phyloP scores from a whole-genome alignment of 2,888 invertebrate species.

The Diogma glabrata region DNA sequence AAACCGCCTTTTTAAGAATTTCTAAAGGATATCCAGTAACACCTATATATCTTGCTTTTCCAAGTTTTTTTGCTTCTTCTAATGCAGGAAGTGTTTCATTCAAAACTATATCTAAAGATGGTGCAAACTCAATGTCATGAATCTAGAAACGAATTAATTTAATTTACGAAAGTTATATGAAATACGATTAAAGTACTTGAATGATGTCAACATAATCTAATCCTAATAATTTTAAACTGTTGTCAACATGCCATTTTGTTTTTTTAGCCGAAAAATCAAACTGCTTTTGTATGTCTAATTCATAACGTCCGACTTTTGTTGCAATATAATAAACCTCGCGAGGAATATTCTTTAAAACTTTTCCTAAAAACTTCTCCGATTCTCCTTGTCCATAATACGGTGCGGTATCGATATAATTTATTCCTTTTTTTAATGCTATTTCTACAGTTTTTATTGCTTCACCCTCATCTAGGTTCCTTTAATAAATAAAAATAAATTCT shows the following conservation, averaged over 20 bases:
- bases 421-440: constrained; percentile 59
- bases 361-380: constrained; percentile 72
- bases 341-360: constrained; percentile 68
- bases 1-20: constrained; percentile 59
- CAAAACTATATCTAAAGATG: constrained; percentile 57
- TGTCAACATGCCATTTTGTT: constrained; percentile 61
- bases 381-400: constrained; percentile 87
- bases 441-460: constrained; percentile 58
- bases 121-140: constrained; percentile 86
- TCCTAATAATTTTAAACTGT: constrained; percentile 58
- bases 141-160: constrained; percentile 43
- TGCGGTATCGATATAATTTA: constrained; percentile 87
- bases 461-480: constrained; percentile 49
- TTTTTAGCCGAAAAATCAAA: constrained; percentile 77
- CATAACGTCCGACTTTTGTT: constrained; percentile 88
- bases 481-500: no score
- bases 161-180: not conserved
- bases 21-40: constrained; percentile 77
- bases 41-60: constrained; percentile 70
- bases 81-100: constrained; percentile 80
- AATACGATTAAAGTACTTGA: constrained; percentile 46
- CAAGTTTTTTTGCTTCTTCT: constrained; percentile 57
- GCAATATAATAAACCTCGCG: constrained; percentile 74
- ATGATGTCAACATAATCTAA: constrained; percentile 79
- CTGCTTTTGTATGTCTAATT: constrained; percentile 53